phyloP scores from a whole-genome alignment of 2,797 vertebrate species.

The Pelodytes ibericus region DNA sequence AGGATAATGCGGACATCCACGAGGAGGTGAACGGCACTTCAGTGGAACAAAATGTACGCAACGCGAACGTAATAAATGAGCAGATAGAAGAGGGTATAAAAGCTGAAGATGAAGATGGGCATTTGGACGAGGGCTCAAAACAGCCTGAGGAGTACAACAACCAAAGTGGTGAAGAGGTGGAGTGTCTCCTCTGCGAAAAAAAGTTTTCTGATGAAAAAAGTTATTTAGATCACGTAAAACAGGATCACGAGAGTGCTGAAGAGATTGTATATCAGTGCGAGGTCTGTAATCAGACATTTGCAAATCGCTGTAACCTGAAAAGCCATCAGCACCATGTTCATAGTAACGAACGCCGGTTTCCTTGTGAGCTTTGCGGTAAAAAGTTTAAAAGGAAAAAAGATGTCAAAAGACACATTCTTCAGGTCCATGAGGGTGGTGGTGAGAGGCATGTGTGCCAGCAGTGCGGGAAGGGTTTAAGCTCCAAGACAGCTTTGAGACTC shows the following conservation, averaged over 20 bases:
- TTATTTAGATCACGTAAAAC: conserved; percentile 88
- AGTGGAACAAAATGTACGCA: conserved; percentile 14
- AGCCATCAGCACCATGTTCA: conserved; percentile 96
- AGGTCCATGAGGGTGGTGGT: conserved; percentile 91
- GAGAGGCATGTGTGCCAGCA: conserved; percentile 81
- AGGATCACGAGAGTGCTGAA: conserved; percentile 83
- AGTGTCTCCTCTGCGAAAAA: conserved; percentile 84
- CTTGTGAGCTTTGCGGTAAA: conserved; percentile 87
- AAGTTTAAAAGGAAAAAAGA: conserved; percentile 96
- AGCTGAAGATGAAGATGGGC: conserved; percentile 47
- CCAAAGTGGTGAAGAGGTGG: conserved; percentile 72
- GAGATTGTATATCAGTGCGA: conserved; percentile 85
- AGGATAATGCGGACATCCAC: conserved; percentile 57
- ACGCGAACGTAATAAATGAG: conserved; percentile 59
- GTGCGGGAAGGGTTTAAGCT: conserved; percentile 94
- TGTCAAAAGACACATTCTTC: conserved; percentile 86
- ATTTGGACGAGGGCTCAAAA: conserved; percentile 1
- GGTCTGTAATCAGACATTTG: conserved; percentile 90
- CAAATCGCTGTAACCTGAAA: conserved; percentile 94
- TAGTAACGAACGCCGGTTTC: conserved; percentile 87
- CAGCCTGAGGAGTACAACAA: conserved; percentile 56
- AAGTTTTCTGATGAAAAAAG: conserved; percentile 94
- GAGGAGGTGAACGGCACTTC: conserved; percentile 12
- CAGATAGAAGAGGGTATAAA: conserved; percentile 17
- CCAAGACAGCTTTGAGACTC: conserved; percentile 86